Evolutionary conservation across 2,797 vertebrate species (phyloP), one percentile per base, ranked within the genome.

Genomic region (Muscicapa striata): DNA sequence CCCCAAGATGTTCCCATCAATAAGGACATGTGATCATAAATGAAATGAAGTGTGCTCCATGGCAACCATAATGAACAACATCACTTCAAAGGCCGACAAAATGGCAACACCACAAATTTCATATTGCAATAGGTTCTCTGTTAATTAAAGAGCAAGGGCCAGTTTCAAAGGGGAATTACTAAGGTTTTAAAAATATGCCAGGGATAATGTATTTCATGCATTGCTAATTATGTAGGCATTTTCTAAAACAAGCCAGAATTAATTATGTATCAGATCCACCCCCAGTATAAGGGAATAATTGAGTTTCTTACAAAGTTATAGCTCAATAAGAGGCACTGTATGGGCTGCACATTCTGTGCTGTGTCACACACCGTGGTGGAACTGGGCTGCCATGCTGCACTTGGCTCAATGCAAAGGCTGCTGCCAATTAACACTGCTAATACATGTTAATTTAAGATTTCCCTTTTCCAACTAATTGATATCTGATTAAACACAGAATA

Each of bases 391-490:
- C 70, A 30, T 29, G 27, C 24, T 64, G 67, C 83, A 77, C 43
- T 85, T 46, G 69, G 54, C 69, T 95, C 77, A 62, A 10, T 67
- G 74, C 26, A 14, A 74, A 93, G 69, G 38, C 81, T 93, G 76
- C 49, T 93, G 90, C 72, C 94, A 95, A 95, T 96, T 96, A 97
- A 72, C 78, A 78, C 63, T 57, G 34, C 62, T 93, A 95, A 92
- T 93, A 96, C 96, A 93, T 40, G 69, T 75, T 96, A 96, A 95
- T 95, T 95, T 92, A 97, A 96, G 93, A 86, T 87, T 91, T 96
- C 82, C 92, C 46, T 66, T 91, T 95, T 69, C 74, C 24, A 94
- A 84, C 74, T 95, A 95, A 95, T 93, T 96, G 83, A 91, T 94
- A 96, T 89, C 84, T 94, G 91, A 97, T 96, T 97, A 89, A 91